Conservation (phyloP, 2,888 invertebrate genomes). For the Caenorhabditis sulstoni region DNA sequence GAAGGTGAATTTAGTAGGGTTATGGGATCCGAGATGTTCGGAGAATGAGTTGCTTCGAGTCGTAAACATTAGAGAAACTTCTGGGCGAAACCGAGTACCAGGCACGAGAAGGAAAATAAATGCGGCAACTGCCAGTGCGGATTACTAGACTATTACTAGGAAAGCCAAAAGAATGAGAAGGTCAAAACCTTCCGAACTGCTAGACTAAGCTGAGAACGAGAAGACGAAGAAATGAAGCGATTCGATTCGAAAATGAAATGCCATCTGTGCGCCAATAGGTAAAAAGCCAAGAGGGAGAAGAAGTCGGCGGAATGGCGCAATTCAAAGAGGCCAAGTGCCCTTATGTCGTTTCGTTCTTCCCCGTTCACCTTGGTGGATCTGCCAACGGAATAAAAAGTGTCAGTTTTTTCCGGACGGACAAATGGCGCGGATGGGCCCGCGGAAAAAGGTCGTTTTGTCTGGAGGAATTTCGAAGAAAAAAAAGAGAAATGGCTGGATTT, state of each 20-base stretch:
- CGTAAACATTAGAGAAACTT: constrained; percentile 38
- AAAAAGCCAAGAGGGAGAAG: constrained; percentile 18
- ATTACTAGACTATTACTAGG: constrained; percentile 6
- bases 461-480: background rate
- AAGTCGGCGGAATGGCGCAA: constrained; percentile 36
- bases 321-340: constrained; percentile 21
- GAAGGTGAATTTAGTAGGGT: background rate
- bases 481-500: constrained; percentile 1
- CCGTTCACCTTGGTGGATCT: constrained; percentile 43
- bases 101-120: background rate
- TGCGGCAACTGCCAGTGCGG: constrained; percentile 7
- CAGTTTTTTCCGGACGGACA: constrained; percentile 56
- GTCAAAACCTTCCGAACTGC: background rate
- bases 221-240: constrained; percentile 2
- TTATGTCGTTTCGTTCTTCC: constrained; percentile 13
- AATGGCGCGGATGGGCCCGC: constrained; percentile 56
- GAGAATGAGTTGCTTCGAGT: background rate
- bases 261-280: constrained; percentile 43
- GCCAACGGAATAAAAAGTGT: constrained; percentile 41
- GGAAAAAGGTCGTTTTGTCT: constrained; percentile 49
- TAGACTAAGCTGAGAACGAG: background rate
- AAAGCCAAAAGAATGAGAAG: background rate
- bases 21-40: background rate
- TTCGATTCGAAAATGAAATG: background rate
- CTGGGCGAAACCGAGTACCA: background rate